phyloP scores from a whole-genome alignment of 2,888 invertebrate species.

The Phrixothrix hirtus region DNA sequence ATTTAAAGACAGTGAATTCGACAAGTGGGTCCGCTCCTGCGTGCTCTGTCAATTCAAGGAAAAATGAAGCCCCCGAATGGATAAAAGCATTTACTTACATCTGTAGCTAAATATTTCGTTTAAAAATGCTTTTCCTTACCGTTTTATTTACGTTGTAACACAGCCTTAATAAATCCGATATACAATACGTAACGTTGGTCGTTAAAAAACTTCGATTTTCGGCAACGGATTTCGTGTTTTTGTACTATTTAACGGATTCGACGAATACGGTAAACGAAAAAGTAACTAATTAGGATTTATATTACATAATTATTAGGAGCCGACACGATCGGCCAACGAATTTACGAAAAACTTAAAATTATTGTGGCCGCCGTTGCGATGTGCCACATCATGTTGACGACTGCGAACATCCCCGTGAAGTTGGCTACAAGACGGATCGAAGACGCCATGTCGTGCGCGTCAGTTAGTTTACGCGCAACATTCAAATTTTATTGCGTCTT shows the following conservation, averaged over 20 bases:
- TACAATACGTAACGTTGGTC: conserved; percentile 45
- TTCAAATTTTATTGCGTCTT: conserved; percentile 34
- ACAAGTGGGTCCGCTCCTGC: conserved; percentile 33
- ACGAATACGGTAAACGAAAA: conserved; percentile 52
- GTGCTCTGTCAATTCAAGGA: conserved; percentile 16
- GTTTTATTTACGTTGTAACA: conserved; percentile 46
- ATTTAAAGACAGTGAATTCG: conserved; percentile 25
- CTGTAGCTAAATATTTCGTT: conserved; percentile 5
- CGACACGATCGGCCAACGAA: conserved; percentile 52
- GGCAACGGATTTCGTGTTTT: conserved; percentile 53
- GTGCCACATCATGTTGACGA: conserved; percentile 60
- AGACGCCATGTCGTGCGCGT: conserved; percentile 25
- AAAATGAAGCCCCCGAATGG: conserved; percentile 13
- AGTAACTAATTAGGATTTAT: conserved; percentile 49
- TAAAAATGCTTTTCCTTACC: conserved; percentile 35
- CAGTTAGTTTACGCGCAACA: conserved; percentile 39
- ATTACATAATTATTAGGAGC: conserved; percentile 55
- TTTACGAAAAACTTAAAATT: conserved; percentile 54
- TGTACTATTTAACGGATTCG: conserved; percentile 54
- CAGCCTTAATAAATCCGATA: conserved; percentile 46
- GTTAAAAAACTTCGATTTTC: conserved; percentile 51
- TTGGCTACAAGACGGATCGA: conserved; percentile 38
- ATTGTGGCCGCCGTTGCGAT: conserved; percentile 55
- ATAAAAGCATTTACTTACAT: neutral
- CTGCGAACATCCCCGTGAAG: conserved; percentile 47